Conservation (phyloP, 2,797 vertebrate species). For the Hypotaenidia philippensis region DNA sequence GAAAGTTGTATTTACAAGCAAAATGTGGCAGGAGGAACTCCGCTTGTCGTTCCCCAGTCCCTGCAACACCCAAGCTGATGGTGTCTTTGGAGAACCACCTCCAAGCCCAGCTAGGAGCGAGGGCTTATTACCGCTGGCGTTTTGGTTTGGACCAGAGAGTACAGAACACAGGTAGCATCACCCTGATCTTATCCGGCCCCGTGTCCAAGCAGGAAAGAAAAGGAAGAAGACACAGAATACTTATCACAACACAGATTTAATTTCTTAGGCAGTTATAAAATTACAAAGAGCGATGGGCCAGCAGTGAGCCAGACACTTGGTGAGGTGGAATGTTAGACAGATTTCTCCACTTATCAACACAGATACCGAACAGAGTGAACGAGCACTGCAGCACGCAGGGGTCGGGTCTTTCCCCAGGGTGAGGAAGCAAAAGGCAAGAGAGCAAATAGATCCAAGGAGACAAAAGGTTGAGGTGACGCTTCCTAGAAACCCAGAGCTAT, state of each 20-base stretch:
- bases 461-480: not conserved
- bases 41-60: not conserved
- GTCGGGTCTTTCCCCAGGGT: not conserved
- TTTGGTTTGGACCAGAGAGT: not conserved
- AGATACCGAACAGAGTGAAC: not conserved
- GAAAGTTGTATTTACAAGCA: not conserved
- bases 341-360: not conserved
- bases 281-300: constrained; percentile 37
- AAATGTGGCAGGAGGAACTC: not conserved
- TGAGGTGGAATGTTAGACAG: constrained; percentile 10
- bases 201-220: constrained; percentile 24
- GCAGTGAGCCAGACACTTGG: not conserved
- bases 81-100: not conserved
- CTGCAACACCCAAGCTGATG: not conserved
- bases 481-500: not conserved
- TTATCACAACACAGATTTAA: constrained; percentile 67
- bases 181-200: not conserved
- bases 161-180: rapidly evolving
- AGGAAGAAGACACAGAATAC: not conserved
- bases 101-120: not conserved
- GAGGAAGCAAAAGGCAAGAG: constrained; percentile 28
- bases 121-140: not conserved
- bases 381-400: not conserved
- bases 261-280: constrained; percentile 63
- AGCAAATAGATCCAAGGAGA: not conserved